phyloP scores from a whole-genome alignment of 2,888 invertebrate genomes.

The Mactromeris polynyma region DNA sequence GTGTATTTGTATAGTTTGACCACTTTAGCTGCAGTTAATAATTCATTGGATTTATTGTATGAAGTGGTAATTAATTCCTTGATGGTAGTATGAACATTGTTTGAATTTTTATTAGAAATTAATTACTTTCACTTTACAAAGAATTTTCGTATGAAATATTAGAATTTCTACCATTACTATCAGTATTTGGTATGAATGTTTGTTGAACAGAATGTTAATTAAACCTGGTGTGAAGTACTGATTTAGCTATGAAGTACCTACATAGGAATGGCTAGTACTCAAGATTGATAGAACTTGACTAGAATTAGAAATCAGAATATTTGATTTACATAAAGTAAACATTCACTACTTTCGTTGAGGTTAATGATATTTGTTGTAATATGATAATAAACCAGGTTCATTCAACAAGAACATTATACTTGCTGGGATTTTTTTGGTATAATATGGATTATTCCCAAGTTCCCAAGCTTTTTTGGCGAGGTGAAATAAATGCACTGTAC shows the following conservation, averaged over 20 bases:
- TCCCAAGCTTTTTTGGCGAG: background rate
- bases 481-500: background rate
- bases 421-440: background rate
- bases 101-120: background rate
- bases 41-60: constrained; percentile 1
- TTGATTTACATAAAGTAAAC: background rate
- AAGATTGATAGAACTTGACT: background rate
- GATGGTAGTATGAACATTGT: background rate
- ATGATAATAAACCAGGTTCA: background rate
- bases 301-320: background rate
- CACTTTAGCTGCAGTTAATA: background rate
- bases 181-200: background rate
- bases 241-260: background rate
- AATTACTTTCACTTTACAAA: background rate
- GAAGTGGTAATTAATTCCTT: background rate
- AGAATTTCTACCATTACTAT: background rate
- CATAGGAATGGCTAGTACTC: background rate
- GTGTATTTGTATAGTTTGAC: background rate
- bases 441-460: background rate
- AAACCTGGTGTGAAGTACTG: background rate
- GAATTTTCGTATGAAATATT: background rate
- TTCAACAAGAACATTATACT: background rate
- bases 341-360: background rate
- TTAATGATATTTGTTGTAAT: background rate
- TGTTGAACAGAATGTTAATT: background rate